Conservation (phyloP, 2,797 vertebrate genomes). For the Macropodus opercularis region DNA sequence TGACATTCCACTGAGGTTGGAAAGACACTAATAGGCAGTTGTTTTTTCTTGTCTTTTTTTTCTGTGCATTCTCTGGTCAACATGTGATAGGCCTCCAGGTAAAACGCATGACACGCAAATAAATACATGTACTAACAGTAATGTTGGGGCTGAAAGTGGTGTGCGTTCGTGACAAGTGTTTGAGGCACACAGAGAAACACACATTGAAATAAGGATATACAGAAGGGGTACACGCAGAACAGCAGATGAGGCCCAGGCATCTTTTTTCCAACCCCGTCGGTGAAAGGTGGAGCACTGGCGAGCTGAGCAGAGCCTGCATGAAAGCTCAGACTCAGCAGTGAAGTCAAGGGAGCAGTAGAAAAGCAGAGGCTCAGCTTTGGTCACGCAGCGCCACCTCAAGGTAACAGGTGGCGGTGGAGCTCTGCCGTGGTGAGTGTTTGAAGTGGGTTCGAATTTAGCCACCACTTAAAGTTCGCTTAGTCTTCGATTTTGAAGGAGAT, state of each 20-base stretch:
- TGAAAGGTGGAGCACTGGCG: no score
- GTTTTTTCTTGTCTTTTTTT: conserved; percentile 49
- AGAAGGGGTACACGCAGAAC: conserved; percentile 36
- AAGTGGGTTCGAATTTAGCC: conserved; percentile 18
- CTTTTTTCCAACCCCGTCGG: conserved; percentile 77
- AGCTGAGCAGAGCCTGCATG: no score
- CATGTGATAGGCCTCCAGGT: conserved; percentile 74
- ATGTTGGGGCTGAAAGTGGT: conserved; percentile 59
- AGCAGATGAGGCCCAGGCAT: conserved; percentile 56
- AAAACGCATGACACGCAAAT: conserved; percentile 44
- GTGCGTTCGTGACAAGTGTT: conserved; percentile 71
- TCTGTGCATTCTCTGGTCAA: conserved; percentile 79
- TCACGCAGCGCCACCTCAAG: conserved; percentile 64
- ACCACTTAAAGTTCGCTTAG: not conserved
- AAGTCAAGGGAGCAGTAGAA: conserved; percentile 39
- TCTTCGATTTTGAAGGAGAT: not conserved
- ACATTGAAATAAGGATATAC: conserved; percentile 42
- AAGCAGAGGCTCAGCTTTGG: conserved; percentile 45
- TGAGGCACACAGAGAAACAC: conserved; percentile 75
- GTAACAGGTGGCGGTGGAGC: conserved; percentile 64
- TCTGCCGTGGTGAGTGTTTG: conserved; percentile 42
- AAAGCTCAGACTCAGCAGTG: conserved; percentile 31
- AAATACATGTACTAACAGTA: conserved; percentile 4
- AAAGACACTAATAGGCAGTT: conserved; percentile 81
- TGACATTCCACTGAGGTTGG: conserved; percentile 80